These are phyloP conservation scores for Bombyx huttoni DNA, from an alignment of 2,888 invertebrate species.

Conservation along the genomic window DNA sequence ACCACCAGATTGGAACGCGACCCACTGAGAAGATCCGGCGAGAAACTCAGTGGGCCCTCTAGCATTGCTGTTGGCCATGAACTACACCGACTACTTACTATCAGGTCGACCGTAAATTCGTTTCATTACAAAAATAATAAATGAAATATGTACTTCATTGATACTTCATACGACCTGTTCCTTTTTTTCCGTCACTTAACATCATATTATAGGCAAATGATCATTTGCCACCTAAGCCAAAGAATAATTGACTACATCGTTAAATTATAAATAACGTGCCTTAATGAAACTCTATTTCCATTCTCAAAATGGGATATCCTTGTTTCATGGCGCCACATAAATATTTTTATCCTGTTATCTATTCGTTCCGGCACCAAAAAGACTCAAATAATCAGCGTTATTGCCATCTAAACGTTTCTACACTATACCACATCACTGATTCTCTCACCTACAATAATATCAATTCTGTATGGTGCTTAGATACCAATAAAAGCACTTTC, in stretches of 20 bases:
- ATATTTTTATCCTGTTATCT: slow-evolving; percentile 4
- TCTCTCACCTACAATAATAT: slow-evolving; percentile 29
- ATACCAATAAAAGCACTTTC: slow-evolving; percentile 57
- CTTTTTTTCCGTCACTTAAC: too few relatives aligned
- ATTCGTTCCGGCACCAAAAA: slow-evolving; percentile 13
- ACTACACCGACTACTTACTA: too few relatives aligned
- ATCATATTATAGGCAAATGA: too few relatives aligned
- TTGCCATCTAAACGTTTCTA: slow-evolving; percentile 12
- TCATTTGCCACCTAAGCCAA: too few relatives aligned
- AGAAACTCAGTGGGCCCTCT: too few relatives aligned
- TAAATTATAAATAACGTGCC: not conserved
- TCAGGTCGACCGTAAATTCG: too few relatives aligned
- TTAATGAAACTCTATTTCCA: not conserved
- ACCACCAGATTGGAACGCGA: too few relatives aligned
- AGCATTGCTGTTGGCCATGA: too few relatives aligned
- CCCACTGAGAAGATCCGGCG: too few relatives aligned
- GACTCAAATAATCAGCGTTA: slow-evolving; percentile 12
- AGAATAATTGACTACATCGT: not conserved
- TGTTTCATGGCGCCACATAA: slow-evolving; percentile 4
- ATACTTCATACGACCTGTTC: too few relatives aligned
- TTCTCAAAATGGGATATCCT: not conserved
- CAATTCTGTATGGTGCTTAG: slow-evolving; percentile 45
- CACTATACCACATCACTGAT: slow-evolving; percentile 13
- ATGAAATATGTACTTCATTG: too few relatives aligned
- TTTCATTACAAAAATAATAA: too few relatives aligned